These are phyloP conservation scores for Hippocampus comes DNA, from an alignment of 2,113 vertebrate genomes.

Conservation along the genomic window DNA sequence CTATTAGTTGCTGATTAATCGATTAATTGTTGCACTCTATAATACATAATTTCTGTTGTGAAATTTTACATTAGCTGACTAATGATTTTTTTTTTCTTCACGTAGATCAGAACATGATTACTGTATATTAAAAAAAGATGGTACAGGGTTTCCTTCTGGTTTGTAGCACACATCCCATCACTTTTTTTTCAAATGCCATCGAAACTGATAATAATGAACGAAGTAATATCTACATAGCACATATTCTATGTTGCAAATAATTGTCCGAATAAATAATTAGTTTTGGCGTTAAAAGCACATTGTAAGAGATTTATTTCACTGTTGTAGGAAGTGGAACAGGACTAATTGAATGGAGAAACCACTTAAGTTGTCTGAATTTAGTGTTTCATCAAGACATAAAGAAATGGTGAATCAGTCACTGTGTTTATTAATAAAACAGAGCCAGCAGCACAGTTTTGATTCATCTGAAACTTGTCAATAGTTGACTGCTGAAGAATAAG, in stretches of 20 bases:
- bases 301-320: slow-evolving; percentile 44
- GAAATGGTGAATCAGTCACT: slow-evolving; percentile 27
- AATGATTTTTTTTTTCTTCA: not conserved
- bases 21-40: too few species aligned
- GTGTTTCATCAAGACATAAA: slow-evolving; percentile 41
- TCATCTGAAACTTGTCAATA: slow-evolving; percentile 37
- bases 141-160: not conserved
- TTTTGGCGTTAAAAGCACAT: slow-evolving; percentile 33
- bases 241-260: slow-evolving; percentile 51
- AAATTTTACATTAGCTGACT: not conserved
- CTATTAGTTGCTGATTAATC: too few species aligned
- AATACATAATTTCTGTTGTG: not conserved
- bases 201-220: not conserved
- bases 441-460: slow-evolving; percentile 45
- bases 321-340: slow-evolving; percentile 35
- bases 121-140: not conserved
- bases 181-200: not conserved
- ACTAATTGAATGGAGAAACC: slow-evolving; percentile 33
- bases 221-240: slow-evolving; percentile 53
- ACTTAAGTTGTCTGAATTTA: slow-evolving; percentile 32
- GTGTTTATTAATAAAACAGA: slow-evolving; percentile 40
- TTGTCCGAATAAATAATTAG: slow-evolving; percentile 51
- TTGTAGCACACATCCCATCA: not conserved
- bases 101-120: not conserved
- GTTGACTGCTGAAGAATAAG: slow-evolving; percentile 31